Evolutionary conservation across 1,140 invertebrate species (phyloP).

Genomic region (Gryllus bimaculatus): DNA sequence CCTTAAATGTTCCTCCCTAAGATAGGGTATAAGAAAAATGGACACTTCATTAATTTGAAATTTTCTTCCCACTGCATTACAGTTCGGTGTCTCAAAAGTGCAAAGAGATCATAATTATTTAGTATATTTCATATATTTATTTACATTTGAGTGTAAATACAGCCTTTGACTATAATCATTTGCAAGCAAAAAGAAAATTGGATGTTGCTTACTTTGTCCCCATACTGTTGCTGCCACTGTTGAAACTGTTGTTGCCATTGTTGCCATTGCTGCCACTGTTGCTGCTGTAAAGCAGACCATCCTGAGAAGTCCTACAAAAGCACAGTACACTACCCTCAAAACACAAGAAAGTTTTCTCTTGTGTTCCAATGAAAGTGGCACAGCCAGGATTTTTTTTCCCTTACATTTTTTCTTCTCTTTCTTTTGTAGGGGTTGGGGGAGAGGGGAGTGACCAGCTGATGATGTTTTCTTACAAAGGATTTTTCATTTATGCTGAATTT

Average conservation of each 20-base stretch:
- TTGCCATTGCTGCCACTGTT: constrained; percentile 75
- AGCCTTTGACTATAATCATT: constrained; percentile 34
- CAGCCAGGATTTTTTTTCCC: background rate
- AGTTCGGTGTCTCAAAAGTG: no score
- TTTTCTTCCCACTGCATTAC: no score
- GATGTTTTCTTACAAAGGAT: background rate
- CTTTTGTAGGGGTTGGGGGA: no score
- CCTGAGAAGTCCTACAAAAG: constrained; percentile 16
- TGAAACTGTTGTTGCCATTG: constrained; percentile 76
- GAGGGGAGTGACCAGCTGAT: no score
- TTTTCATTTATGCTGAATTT: no score
- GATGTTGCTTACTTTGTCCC: constrained; percentile 51
- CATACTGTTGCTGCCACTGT: constrained; percentile 74
- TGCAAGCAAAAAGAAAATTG: constrained; percentile 29
- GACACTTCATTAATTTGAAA: no score
- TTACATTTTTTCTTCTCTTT: background rate
- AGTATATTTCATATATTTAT: background rate
- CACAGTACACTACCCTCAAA: background rate
- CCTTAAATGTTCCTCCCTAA: no score
- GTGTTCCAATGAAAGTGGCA: background rate
- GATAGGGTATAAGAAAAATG: no score
- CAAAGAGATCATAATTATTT: background rate
- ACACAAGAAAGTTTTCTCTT: background rate
- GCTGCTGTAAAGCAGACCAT: constrained; percentile 43
- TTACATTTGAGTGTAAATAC: background rate